phyloP scores from a whole-genome alignment of 2,888 invertebrate species.

The Scaptomyza cyrtandrae region DNA sequence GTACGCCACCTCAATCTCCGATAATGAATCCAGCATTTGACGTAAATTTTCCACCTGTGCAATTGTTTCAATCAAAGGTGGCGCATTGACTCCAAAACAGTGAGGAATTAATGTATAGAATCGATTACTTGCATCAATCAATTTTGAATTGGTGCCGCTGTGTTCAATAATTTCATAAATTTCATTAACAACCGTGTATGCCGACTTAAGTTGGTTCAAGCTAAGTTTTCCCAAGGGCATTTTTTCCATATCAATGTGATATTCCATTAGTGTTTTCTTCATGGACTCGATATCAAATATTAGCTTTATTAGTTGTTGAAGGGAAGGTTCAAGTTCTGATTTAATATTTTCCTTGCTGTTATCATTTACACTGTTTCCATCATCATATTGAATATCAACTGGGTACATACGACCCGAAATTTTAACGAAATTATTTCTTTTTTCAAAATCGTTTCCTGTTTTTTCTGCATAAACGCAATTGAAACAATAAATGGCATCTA shows the following conservation, averaged over 20 bases:
- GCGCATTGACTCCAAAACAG: conserved; percentile 93
- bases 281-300: conserved; percentile 96
- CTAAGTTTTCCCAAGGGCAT: conserved; percentile 99
- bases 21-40: conserved; percentile 95
- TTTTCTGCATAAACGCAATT: conserved; percentile 89
- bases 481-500: conserved; percentile 88
- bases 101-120: conserved; percentile 99
- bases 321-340: conserved; percentile 89
- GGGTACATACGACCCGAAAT: conserved; percentile 88
- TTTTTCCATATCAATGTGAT: conserved; percentile 98
- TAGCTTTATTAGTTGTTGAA: conserved; percentile 93
- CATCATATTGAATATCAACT: conserved; percentile 95
- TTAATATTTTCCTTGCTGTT: conserved; percentile 38
- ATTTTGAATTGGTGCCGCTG: conserved; percentile 84
- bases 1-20: conserved; percentile 98
- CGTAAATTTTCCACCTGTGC: conserved; percentile 90
- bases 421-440: conserved; percentile 88
- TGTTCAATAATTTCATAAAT: conserved; percentile 87
- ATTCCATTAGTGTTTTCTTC: conserved; percentile 96
- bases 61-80: conserved; percentile 91
- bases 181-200: conserved; percentile 92
- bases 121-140: conserved; percentile 94
- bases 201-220: conserved; percentile 93
- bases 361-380: conserved; percentile 84
- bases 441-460: conserved; percentile 92